phyloP scores from a whole-genome alignment of 2,113 vertebrate species.

The Bothrops jararaca region DNA sequence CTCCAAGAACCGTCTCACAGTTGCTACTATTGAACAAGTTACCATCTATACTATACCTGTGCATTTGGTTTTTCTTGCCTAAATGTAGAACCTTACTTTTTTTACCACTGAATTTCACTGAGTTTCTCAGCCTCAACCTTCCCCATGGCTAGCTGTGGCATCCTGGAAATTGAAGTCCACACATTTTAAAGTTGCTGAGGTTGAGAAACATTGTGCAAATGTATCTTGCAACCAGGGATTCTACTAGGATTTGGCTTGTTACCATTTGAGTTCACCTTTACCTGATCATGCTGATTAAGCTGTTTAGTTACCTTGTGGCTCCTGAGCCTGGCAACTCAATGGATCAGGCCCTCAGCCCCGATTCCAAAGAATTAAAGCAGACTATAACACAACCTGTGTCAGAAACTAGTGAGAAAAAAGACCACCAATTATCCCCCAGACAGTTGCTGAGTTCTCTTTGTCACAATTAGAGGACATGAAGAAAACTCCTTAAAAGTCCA shows the following conservation, averaged over 20 bases:
- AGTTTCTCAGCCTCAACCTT: neutral
- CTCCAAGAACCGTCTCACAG: too few relatives aligned
- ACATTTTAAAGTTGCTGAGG: neutral
- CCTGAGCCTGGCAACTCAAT: neutral
- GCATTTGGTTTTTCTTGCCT: too few relatives aligned
- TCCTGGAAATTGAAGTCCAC: neutral
- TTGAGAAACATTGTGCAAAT: neutral
- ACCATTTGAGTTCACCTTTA: neutral
- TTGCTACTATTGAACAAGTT: too few relatives aligned
- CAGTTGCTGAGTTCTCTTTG: neutral
- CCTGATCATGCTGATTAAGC: neutral
- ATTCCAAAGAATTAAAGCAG: neutral
- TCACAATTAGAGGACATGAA: neutral
- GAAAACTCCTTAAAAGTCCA: neutral
- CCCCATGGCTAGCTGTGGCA: neutral
- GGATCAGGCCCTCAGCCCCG: neutral
- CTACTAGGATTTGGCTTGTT: neutral
- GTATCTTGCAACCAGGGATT: neutral
- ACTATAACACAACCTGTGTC: neutral
- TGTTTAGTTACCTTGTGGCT: neutral
- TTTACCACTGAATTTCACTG: too few relatives aligned
- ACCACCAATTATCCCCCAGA: neutral
- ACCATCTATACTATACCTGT: too few relatives aligned
- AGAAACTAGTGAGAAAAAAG: neutral
- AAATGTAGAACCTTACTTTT: too few relatives aligned